Evolutionary conservation across 1,140 invertebrate species (phyloP).

Genomic region (Macrostomum lignano): DNA sequence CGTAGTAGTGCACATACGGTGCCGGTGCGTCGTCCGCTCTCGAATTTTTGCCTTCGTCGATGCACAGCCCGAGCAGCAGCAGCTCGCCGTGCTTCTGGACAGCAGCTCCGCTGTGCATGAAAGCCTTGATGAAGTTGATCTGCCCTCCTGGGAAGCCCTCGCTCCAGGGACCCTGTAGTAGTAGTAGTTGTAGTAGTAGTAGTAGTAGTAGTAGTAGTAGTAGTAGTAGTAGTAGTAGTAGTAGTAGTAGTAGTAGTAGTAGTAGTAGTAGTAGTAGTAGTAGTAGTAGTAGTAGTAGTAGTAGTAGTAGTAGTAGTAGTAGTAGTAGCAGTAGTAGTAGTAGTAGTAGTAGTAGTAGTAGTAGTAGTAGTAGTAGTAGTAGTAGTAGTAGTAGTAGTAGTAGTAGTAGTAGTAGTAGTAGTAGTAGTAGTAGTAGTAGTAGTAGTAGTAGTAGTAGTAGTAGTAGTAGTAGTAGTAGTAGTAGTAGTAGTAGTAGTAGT

Average conservation of each 20-base stretch:
- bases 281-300: conserved; percentile 10
- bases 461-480: conserved; percentile 7
- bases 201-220: conserved; percentile 9
- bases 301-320: conserved; percentile 8
- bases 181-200: conserved; percentile 7
- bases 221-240: conserved; percentile 7
- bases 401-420: conserved; percentile 7
- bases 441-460: conserved; percentile 9
- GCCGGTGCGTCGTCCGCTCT: no score
- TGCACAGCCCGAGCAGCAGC: no score
- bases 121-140: no score
- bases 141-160: no score
- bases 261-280: conserved; percentile 10
- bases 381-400: conserved; percentile 9
- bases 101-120: no score
- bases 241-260: conserved; percentile 10
- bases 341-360: conserved; percentile 8
- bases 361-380: conserved; percentile 8
- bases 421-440: conserved; percentile 9
- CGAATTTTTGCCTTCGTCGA: no score
- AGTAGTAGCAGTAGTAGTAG: conserved; percentile 9
- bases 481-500: conserved; percentile 10
- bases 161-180: no score
- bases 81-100: no score
- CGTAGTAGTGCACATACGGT: no score